Conservation (phyloP, 1,140 invertebrate genomes). For the Helicoverpa zea region DNA sequence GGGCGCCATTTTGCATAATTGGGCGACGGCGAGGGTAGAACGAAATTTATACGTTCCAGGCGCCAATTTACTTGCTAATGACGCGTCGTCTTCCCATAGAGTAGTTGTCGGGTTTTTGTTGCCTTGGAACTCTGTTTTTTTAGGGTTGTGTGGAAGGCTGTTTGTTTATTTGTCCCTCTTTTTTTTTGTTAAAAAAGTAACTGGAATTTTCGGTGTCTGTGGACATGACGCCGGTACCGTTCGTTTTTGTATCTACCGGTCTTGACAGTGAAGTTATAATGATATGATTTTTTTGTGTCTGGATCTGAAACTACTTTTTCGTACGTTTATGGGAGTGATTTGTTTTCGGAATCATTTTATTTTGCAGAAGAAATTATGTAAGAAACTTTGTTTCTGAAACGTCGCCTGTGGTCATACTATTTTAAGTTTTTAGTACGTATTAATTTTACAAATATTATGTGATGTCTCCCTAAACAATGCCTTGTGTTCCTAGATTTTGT, state of each 20-base stretch:
- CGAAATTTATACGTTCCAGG: conserved; percentile 82
- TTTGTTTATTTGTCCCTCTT: conserved; percentile 21
- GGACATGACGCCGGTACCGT: conserved; percentile 26
- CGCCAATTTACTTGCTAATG: conserved; percentile 86
- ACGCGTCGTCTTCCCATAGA: conserved; percentile 78
- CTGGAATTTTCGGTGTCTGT: conserved; percentile 19
- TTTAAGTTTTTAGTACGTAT: no score
- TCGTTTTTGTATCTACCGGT: conserved; percentile 15
- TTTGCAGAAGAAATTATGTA: no score
- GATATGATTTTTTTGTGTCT: conserved; percentile 28
- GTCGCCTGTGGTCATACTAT: no score
- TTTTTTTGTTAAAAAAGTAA: conserved; percentile 10
- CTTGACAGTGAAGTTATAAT: not conserved
- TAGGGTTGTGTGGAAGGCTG: conserved; percentile 38
- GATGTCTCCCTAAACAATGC: no score
- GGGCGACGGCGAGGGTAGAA: conserved; percentile 79
- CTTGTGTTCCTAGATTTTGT: no score
- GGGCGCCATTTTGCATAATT: conserved; percentile 86
- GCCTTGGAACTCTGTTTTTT: conserved; percentile 59
- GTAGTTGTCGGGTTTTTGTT: conserved; percentile 73
- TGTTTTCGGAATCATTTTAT: not conserved
- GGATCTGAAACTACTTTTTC: not conserved
- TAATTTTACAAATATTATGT: no score
- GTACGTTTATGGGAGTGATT: not conserved
- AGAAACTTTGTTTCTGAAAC: no score